Evolutionary conservation across 1,140 invertebrate genomes (phyloP), one percentile per base, ranked within the genome.

Genomic region (Prorops nasuta): DNA sequence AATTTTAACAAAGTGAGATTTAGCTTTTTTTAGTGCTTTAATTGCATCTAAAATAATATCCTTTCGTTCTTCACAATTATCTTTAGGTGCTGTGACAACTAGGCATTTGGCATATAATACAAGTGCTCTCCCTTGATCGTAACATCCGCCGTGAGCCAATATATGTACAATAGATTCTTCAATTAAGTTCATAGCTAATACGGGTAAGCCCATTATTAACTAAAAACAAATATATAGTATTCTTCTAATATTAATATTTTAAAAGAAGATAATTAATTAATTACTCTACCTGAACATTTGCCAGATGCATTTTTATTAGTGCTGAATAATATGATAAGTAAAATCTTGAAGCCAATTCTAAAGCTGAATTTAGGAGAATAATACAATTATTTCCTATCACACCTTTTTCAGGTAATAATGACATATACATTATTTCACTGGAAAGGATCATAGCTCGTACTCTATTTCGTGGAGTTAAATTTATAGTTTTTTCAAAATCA

Each of bases 81-180:
- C 45, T n/a, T 68, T 32, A 50, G 77, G 32, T 64, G 83, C 61
- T 73, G 79, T 81, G 8, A 85, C 85, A 12, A 89, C 81, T 45
- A 87, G 72, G 57, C 86, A 88, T 62, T 88, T 86, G 1, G 84
- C 83, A 51, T 86, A 84, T 3, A 86, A 60, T 39, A 86, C 64
- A 47, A 83, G 71, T 3, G 79, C 85, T 72, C 86, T 83, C 2
- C 84, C 89, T 52, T 86, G 82, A 66, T 94, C 90, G 58, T 85
- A 91, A n/a, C 83, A 76, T n/a, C 86, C 86, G 1, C 90, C 90
- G 60, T 94, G 86, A 12, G 88, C 84, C 57, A 92, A 80, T 34
- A 94, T 83, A 34, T 82, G 78, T 0, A 86, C 80, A 57, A 92
- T 82, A 21, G 84, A 82, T 56, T 83, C 82, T 46, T 89, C 82